A percentile compares a stretch with the other conserved stretches of the same genome.
Conservation (phyloP, 2,113 vertebrate species). For the Corythornis vintsioides region DNA sequence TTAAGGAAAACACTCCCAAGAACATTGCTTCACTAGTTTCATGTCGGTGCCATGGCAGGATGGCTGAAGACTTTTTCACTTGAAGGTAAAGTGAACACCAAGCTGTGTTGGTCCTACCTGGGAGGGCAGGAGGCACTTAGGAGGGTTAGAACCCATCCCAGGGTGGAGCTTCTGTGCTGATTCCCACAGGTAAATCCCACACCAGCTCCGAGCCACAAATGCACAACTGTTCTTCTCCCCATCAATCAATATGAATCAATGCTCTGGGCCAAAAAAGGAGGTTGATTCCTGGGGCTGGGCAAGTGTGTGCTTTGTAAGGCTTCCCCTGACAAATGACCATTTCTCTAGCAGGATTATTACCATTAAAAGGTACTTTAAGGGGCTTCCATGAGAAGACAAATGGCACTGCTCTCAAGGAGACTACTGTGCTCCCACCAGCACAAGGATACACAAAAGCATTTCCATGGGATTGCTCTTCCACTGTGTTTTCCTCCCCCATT, state of each 20-base stretch:
- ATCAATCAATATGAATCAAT: accelerated
- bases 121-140: not conserved
- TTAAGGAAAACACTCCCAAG: not conserved
- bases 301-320: not conserved
- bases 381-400: not conserved
- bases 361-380: not conserved
- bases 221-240: not conserved
- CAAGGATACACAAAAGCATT: not conserved
- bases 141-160: not conserved
- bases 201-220: not conserved
- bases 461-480: not conserved
- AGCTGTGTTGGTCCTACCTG: accelerated
- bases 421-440: not conserved
- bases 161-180: accelerated
- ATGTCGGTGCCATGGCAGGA: not conserved
- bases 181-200: not conserved
- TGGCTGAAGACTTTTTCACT: accelerated
- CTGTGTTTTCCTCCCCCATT: not conserved
- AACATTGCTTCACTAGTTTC: not conserved
- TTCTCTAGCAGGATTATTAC: not conserved
- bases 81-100: accelerated
- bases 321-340: not conserved
- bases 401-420: not conserved
- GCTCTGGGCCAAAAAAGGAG: not conserved
- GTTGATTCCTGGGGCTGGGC: not conserved